These are phyloP conservation scores for Hippasteria phrygiana DNA, from an alignment of 53 echinoderm and acorn worm genomes.

Conservation along the genomic window DNA sequence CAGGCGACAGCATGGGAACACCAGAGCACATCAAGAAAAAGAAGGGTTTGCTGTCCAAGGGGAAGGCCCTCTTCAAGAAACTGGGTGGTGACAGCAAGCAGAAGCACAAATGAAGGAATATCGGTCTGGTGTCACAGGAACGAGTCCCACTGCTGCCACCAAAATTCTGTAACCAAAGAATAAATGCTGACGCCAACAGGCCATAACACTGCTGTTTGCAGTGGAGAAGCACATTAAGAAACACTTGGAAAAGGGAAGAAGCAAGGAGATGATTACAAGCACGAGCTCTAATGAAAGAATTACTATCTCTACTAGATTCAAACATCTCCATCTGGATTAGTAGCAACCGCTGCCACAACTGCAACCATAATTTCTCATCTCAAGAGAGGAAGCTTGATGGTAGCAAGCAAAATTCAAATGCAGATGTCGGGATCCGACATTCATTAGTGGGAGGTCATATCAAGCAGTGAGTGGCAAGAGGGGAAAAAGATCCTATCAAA, in stretches of 20 bases:
- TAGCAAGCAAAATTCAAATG: not conserved
- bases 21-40: conserved; percentile 94
- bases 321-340: not conserved
- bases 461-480: not conserved
- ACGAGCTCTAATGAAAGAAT: not conserved
- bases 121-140: not conserved
- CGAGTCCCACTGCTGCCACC: not conserved
- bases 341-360: not conserved
- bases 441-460: no score
- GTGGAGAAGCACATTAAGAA: not conserved
- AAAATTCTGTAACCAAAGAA: not conserved
- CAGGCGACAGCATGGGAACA: conserved; percentile 64
- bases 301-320: no score
- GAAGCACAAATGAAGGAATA: conserved; percentile 75
- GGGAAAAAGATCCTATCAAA: not conserved
- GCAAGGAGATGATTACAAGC: not conserved
- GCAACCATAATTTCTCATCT: not conserved
- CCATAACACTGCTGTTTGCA: not conserved
- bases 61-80: conserved; percentile 98
- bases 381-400: not conserved
- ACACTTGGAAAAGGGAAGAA: not conserved
- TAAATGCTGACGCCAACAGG: no score
- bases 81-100: conserved; percentile 94
- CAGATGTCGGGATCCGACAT: no score
- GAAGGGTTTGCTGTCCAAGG: conserved; percentile 95